A percentile compares a stretch with the other conserved stretches of the same genome.
Conservation (phyloP, 1,140 invertebrate genomes). For the Panulirus ornatus region DNA sequence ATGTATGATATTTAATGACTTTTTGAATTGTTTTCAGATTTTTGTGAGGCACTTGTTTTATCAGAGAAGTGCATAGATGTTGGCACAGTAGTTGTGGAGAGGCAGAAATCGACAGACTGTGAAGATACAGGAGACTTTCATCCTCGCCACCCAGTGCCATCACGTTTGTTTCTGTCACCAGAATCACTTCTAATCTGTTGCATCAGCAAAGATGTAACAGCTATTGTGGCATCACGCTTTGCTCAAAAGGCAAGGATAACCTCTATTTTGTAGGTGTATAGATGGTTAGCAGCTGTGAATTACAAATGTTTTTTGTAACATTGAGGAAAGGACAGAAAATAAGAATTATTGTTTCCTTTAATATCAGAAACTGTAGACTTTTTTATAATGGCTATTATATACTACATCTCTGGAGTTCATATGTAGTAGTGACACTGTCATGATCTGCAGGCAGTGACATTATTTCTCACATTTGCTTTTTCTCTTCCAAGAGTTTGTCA, state of each 20-base stretch:
- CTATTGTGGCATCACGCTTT: slow-evolving; percentile 33
- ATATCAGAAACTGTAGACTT: too few species aligned
- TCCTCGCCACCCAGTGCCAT: slow-evolving; percentile 16
- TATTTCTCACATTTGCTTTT: too few species aligned
- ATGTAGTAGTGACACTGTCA: too few species aligned
- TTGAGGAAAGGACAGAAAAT: too few species aligned
- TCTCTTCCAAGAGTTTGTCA: too few species aligned
- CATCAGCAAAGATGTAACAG: slow-evolving; percentile 36
- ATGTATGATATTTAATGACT: not conserved
- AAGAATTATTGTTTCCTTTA: too few species aligned
- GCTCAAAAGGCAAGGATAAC: slow-evolving; percentile 16
- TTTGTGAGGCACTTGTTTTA: slow-evolving; percentile 38
- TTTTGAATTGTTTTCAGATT: slow-evolving; percentile 38
- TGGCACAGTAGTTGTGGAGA: slow-evolving; percentile 4
- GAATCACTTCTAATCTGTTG: slow-evolving; percentile 32
- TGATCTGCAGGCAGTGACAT: too few species aligned
- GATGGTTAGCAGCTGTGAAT: too few species aligned
- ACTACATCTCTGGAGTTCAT: too few species aligned
- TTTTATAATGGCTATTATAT: too few species aligned
- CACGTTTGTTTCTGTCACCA: slow-evolving; percentile 9
- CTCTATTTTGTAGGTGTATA: too few species aligned
- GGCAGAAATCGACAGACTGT: not conserved
- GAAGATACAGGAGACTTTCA: slow-evolving; percentile 51
- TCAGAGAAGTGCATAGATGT: slow-evolving; percentile 15
- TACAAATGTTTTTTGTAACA: too few species aligned